Percentiles rank a stretch among this genome's conserved stretches.
These are phyloP conservation scores for Silurus glanis DNA, from an alignment of 2,113 vertebrate species.

Conservation along the genomic window DNA sequence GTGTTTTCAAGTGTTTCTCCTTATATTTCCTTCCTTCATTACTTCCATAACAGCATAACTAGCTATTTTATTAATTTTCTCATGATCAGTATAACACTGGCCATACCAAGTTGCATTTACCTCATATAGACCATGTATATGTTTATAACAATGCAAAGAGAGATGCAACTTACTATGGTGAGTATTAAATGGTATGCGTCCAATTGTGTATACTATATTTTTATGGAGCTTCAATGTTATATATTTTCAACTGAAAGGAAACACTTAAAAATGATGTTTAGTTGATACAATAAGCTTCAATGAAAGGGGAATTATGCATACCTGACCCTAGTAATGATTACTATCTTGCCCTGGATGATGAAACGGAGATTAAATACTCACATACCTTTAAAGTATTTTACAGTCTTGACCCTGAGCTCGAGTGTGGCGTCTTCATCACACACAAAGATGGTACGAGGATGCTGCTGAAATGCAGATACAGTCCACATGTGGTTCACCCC, in stretches of 20 bases:
- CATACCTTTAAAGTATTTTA: slow-evolving; percentile 95
- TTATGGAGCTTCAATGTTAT: neutral
- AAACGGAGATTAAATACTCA: neutral
- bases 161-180: too few relatives aligned
- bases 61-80: too few relatives aligned
- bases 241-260: neutral
- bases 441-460: slow-evolving; percentile 87
- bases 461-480: slow-evolving; percentile 96
- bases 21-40: too few relatives aligned
- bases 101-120: too few relatives aligned
- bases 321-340: neutral
- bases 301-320: neutral
- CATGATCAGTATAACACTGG: too few relatives aligned
- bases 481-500: slow-evolving; percentile 99
- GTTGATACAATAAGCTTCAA: neutral
- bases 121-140: too few relatives aligned
- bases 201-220: neutral
- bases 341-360: neutral
- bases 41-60: too few relatives aligned
- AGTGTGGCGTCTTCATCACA: slow-evolving; percentile 95
- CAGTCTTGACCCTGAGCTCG: slow-evolving; percentile 92
- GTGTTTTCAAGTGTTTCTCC: too few relatives aligned
- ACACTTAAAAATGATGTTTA: neutral
- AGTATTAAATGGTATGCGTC: too few relatives aligned
- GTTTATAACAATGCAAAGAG: too few relatives aligned